A percentile compares a stretch with the other conserved stretches of the same genome.
Evolutionary conservation across 2,797 vertebrate genomes (phyloP).

Genomic region (Betta splendens): DNA sequence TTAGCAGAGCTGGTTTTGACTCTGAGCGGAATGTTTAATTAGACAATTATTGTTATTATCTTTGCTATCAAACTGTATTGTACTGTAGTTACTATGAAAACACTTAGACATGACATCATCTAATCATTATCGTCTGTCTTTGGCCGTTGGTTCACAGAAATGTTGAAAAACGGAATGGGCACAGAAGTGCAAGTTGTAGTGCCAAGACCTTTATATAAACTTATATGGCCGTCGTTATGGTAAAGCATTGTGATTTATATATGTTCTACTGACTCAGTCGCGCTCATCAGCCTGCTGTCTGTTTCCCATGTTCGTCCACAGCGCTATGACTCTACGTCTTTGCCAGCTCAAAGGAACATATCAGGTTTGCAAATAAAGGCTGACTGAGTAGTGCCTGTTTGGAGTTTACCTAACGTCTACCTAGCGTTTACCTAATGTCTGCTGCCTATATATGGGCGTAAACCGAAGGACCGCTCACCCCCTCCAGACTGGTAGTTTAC

Average conservation of each 20-base stretch:
- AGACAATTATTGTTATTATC: slow-evolving; percentile 19
- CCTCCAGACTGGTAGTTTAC: slow-evolving; percentile 49
- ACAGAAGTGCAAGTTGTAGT: slow-evolving; percentile 11
- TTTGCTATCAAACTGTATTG: slow-evolving; percentile 34
- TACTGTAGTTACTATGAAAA: slow-evolving; percentile 46
- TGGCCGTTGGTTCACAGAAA: slow-evolving; percentile 24
- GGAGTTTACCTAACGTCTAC: slow-evolving; percentile 84
- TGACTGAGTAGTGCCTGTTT: slow-evolving; percentile 72
- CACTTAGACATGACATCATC: slow-evolving; percentile 66
- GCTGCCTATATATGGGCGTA: slow-evolving; percentile 82
- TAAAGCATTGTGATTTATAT: slow-evolving; percentile 54
- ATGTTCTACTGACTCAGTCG: slow-evolving; percentile 20
- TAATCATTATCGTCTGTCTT: slow-evolving; percentile 43
- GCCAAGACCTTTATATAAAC: slow-evolving; percentile 44
- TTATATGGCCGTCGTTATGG: slow-evolving; percentile 27
- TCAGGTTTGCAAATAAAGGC: slow-evolving; percentile 75
- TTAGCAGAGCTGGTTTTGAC: not conserved
- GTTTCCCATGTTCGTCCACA: slow-evolving; percentile 51
- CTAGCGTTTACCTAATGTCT: slow-evolving; percentile 84
- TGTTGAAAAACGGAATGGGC: slow-evolving; percentile 39
- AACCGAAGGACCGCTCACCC: slow-evolving; percentile 36
- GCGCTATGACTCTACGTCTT: slow-evolving; percentile 12
- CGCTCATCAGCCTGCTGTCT: slow-evolving; percentile 58
- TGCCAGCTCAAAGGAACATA: slow-evolving; percentile 72
- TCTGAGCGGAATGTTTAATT: slow-evolving; percentile 10